phyloP scores from a whole-genome alignment of 2,113 vertebrate species.

The Daboia siamensis region DNA sequence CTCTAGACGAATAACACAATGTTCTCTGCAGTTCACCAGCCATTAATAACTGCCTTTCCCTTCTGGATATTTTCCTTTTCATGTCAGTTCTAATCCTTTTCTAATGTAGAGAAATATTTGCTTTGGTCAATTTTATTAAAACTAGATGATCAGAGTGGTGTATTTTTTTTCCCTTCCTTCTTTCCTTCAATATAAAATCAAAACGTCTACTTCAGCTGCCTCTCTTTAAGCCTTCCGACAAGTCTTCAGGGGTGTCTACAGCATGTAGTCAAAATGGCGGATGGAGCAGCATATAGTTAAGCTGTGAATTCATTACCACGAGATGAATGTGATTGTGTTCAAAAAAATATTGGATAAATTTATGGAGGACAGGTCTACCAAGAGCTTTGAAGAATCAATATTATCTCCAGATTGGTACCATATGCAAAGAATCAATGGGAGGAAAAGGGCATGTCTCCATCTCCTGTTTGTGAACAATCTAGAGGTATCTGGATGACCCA shows the following conservation, averaged over 20 bases:
- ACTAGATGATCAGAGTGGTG: background rate
- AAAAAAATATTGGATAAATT: background rate
- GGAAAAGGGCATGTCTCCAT: background rate
- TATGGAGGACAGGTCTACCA: background rate
- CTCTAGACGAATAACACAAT: slow-evolving; percentile 5
- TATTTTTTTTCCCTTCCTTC: background rate
- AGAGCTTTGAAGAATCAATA: background rate
- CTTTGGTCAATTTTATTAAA: slow-evolving; percentile 9
- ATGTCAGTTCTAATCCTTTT: background rate
- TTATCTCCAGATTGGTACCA: background rate
- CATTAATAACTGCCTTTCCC: background rate
- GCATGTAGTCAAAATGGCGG: background rate
- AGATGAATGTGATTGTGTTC: background rate
- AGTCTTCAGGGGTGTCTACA: background rate
- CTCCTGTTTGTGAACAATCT: background rate
- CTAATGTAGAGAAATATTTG: background rate
- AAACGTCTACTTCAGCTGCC: slow-evolving; percentile 4
- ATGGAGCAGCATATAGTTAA: background rate
- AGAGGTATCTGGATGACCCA: background rate
- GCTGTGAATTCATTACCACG: background rate
- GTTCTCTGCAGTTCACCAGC: background rate
- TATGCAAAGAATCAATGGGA: background rate
- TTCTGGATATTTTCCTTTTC: background rate
- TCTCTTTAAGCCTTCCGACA: background rate
- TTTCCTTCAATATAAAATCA: background rate